Conservation (phyloP, 1,140 invertebrate species). For the Chymomyza costata region DNA sequence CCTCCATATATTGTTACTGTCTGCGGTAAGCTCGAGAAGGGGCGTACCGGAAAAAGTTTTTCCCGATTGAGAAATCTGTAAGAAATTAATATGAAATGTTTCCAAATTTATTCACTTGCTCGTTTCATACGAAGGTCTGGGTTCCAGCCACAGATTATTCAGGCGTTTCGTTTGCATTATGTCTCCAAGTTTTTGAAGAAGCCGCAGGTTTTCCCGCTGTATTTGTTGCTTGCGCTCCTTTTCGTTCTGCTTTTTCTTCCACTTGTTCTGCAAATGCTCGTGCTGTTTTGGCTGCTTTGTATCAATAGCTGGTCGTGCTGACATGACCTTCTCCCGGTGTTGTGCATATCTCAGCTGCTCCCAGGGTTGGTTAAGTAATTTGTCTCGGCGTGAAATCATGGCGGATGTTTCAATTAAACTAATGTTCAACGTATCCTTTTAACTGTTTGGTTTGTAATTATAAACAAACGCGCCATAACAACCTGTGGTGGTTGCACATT, state of each 20-base stretch:
- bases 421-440: too few relatives aligned
- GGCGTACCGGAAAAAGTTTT: conserved; percentile 66
- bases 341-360: conserved; percentile 75
- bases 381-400: conserved; percentile 77
- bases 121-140: conserved; percentile 63
- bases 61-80: conserved; percentile 74
- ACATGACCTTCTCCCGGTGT: conserved; percentile 76
- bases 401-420: too few relatives aligned
- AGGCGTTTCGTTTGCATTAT: conserved; percentile 77
- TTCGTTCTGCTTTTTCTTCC: conserved; percentile 78
- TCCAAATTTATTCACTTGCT: neutral
- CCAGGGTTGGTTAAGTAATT: conserved; percentile 76
- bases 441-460: too few relatives aligned
- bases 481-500: too few relatives aligned
- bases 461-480: too few relatives aligned
- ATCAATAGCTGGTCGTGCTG: conserved; percentile 78
- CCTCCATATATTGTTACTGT: conserved; percentile 59
- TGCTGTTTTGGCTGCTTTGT: conserved; percentile 75
- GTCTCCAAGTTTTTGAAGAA: conserved; percentile 77
- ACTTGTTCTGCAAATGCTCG: conserved; percentile 77
- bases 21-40: conserved; percentile 55
- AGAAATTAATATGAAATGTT: neutral
- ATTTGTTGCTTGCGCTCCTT: conserved; percentile 77
- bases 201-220: conserved; percentile 77
- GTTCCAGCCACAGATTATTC: conserved; percentile 77